These are phyloP conservation scores for Ceratitis capitata DNA, from an alignment of 1,140 invertebrate species.

Conservation along the genomic window DNA sequence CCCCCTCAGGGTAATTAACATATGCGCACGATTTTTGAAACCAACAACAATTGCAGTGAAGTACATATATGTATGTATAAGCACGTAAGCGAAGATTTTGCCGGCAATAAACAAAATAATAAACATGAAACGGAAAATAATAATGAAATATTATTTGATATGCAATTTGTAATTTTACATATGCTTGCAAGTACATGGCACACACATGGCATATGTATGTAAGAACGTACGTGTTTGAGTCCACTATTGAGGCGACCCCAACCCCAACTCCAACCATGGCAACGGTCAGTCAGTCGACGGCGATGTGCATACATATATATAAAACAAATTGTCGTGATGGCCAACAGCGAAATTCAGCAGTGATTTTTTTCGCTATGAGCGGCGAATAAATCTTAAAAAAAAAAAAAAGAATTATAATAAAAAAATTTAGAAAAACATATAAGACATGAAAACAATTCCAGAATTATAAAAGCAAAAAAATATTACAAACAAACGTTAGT, in stretches of 20 bases:
- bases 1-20: constrained; percentile 31
- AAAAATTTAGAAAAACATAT: neutral
- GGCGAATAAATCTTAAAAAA: neutral
- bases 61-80: neutral
- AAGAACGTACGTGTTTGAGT: neutral
- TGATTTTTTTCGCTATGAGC: too few relatives aligned
- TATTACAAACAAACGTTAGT: neutral
- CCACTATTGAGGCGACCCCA: neutral
- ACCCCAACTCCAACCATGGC: neutral
- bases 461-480: too few relatives aligned
- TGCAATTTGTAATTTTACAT: neutral
- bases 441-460: too few relatives aligned
- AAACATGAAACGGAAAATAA: neutral
- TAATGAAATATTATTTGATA: neutral
- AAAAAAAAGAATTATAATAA: neutral
- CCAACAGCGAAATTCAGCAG: neutral
- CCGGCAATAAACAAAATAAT: neutral
- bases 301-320: too few relatives aligned
- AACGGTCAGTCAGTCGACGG: neutral
- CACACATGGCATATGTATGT: neutral
- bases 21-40: constrained; percentile 26
- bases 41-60: constrained; percentile 18
- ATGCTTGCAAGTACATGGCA: neutral
- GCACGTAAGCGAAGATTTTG: neutral
- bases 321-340: neutral